Evolutionary conservation across 2,113 vertebrate species (phyloP), one percentile per base, ranked within the genome.

Genomic region (Collichthys lucidus): DNA sequence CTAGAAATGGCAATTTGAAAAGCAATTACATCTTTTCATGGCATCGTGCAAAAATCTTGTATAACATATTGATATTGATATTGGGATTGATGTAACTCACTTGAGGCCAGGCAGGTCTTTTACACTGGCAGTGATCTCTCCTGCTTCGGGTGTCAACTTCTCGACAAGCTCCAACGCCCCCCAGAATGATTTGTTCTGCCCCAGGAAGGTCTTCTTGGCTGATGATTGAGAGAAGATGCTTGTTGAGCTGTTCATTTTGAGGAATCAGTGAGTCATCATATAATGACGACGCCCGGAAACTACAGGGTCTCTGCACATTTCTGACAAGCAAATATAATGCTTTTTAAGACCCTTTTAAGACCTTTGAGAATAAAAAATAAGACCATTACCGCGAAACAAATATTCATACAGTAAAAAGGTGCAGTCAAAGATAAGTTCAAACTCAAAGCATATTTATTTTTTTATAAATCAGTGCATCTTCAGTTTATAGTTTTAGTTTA

Each of bases 141-240:
- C 96, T 15, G 98, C 98, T 91, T 99, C 98, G 17, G 98, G 98
- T 76, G 98, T 97, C 63, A 99, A 93, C 75, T 99, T 99, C 93
- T 99, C 98, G 16, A 99, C 98, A 35, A 99, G 86, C 89, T 99
- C 98, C 87, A 99, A 68, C n/a, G 98, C 97, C 4, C 98, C 98
- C 98, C 98, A 99, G 79, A 99, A 99, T 0, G 98, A 99, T 89
- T 99, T 99, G 86, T 99, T 99, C 95, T 99, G 98, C 2, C 98
- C 98, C 76, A 99, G 96, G 80, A 99, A 99, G 9, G 97, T 98
- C 94, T 99, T 99, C 94, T 99, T 99, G 66, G 94, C 98, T 99
- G 91, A 68, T 1, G 69, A 60, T 55, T 11, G 50, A 85, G 16
- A 80, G 0, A 46, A 49, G 61, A 0, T 0, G 10, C 56, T 66